Base-by-base conservation (phyloP, 2,113 vertebrate species). In the Trinectes maculatus region DNA sequence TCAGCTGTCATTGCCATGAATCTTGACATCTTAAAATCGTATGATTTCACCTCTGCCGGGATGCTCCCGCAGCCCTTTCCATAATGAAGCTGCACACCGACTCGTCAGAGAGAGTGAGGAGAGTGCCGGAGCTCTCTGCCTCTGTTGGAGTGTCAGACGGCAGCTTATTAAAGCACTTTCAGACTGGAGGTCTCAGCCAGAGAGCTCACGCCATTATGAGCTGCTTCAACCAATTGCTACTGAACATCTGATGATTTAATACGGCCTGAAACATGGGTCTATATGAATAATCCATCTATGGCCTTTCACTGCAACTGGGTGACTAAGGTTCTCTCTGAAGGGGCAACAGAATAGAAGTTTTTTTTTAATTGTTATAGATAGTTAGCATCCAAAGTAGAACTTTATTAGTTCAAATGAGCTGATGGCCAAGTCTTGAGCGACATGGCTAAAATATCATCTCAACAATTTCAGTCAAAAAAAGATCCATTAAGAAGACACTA, bases 171-270 rank as follows among this genome's bases (percentile, higher is more conserved):
- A 85, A 82, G 74, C 61, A 7, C 54, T 46, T 48, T 76, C 78
- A 77, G 63, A 52, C 53, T 60, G 22, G n/a, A 69, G 68, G 59
- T 71, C 79, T 65, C 72, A 74, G 79, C 48, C 70, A 56, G 49
- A 54, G 58, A 85, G 71, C 80, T 67, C 58, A 40, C 66, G 54
- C 61, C 56, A 46, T 84, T 78, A 87, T 65, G 68, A 65, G 74
- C 71, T 47, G 49, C 62, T 74, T 36, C 60, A 77, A 66, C 61
- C 72, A 57, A 64, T 39, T 65, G 62, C 79, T 71, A 68, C 74
- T 76, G 44, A 44, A 61, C n/a, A 43, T 46, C 56, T 55, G 80
- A 62, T 86, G 84, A 91, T 90, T 91, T 86, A 87, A 91, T 89
- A 86, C 60, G 26, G 68, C 85, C 71, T 34, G 34, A 46, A 79